Evolutionary conservation across 2,113 vertebrate genomes (phyloP).

Genomic region (Lucifuga dentata): DNA sequence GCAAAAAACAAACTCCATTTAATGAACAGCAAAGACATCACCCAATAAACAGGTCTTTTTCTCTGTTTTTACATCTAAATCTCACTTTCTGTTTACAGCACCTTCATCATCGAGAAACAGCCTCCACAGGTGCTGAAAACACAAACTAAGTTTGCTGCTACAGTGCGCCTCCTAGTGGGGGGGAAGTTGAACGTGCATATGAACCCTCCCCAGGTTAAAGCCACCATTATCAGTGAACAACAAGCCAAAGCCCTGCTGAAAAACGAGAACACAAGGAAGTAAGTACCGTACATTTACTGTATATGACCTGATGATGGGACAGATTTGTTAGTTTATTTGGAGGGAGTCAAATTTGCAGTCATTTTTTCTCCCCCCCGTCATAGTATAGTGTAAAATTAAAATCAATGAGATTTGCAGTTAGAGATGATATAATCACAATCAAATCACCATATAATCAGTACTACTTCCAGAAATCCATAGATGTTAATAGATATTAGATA

Average conservation of each 20-base stretch:
- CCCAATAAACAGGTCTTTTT: background rate
- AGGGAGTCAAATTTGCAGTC: too few relatives aligned
- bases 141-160: constrained; percentile 97
- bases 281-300: constrained; percentile 53
- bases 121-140: constrained; percentile 98
- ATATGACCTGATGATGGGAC: too few relatives aligned
- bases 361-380: too few relatives aligned
- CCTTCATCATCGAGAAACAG: constrained; percentile 99
- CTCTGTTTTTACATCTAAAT: background rate
- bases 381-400: background rate
- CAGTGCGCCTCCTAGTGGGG: constrained; percentile 93
- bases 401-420: too few relatives aligned
- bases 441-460: too few relatives aligned
- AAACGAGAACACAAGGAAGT: constrained; percentile 92
- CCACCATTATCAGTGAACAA: constrained; percentile 97
- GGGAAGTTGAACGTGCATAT: constrained; percentile 98
- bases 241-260: constrained; percentile 94
- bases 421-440: too few relatives aligned
- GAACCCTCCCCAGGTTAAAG: constrained; percentile 98
- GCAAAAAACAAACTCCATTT: too few relatives aligned
- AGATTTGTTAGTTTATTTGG: too few relatives aligned
- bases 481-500: too few relatives aligned
- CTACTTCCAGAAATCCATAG: too few relatives aligned
- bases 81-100: constrained; percentile 80
- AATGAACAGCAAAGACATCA: too few relatives aligned